Base-by-base conservation (phyloP, 2,888 invertebrate species). In the Thecophora atra region DNA sequence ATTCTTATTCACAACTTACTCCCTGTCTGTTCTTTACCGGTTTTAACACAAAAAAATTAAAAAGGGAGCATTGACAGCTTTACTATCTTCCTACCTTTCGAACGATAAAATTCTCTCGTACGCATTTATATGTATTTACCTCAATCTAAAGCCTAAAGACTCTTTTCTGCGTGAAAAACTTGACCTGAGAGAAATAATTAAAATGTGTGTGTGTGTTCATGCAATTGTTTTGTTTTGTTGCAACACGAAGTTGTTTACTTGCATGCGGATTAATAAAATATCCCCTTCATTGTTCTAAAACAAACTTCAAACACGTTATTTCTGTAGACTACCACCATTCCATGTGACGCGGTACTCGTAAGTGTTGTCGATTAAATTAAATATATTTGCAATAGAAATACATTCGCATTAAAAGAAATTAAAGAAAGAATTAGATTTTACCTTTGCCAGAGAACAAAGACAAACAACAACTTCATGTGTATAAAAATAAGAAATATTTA, bases 381-480 rank as follows among this genome's bases (percentile, higher is more conserved):
- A 7, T 44, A 51, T 51, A 51, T 51, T 51, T 51, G 17, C 51
- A n/a, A 68, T 44, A 68, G 47, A 60, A 37, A 62, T 26, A 62
- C 17, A 70, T 52, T 47, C 51, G 44, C 51, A 26, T 47, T 62
- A 47, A 62, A 21, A 70, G 3, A 17, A n/a, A n/a, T n/a, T n/a
- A n/a, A 24, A 58, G 26, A 26, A 58, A 58, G 15, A 58, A 58
- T 58, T 68, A 58, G 62, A 70, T 62, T 62, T 62, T 70, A 70
- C 47, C 62, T 75, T 73, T 74, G 74, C 70, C 58, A 60, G 70
- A 72, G 71, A 37, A 68, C n/a, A 72, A 70, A n/a, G n/a, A n/a
- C n/a, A 72, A 70, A 28, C 65, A 65, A 71, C 73, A 72, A 75
- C 71, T 73, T 72, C 74, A 74, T 75, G 73, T 65, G 74, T 75